Base-by-base conservation (phyloP, 1,140 invertebrate genomes). In the Leptopilina clavipes region DNA sequence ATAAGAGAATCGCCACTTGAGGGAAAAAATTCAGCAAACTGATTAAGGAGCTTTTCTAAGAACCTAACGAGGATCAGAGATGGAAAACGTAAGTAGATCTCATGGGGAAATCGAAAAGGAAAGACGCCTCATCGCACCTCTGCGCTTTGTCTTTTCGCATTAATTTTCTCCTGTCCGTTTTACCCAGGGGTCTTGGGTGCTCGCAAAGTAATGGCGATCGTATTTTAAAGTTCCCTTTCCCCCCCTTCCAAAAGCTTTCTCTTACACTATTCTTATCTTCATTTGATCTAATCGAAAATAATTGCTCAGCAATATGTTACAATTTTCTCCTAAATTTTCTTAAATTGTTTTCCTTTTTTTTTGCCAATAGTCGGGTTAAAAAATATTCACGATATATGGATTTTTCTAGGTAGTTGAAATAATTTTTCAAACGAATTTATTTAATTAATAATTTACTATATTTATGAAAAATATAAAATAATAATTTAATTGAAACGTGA, bases 1-100 rank as follows among this genome's bases (percentile, higher is more conserved):
- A 86, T 86, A 87, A 86, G 83, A 73, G 80, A 86, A 86, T 86
- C 81, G 81, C 81, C 79, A 82, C 80, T 86, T 85, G 71, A 10
- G 76, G 85, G 84, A 85, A 83, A n/a, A 84, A 86, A 84, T 83
- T 80, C 71, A 79, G 65, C 74, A 52, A 56, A 72, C 81, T 86
- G 85, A 86, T 86, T 85, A 86, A 86, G 80, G 80, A 82, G 80
- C 77, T 83, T 71, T 40, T 31, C 37, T 76, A 74, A 78, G 73
- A 70, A 78, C 80, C 79, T 77, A 73, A 76, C 59, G 48, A 54
- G 59, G 25, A 65, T 31, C 25, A 37, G 19, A 22, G 25, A 31
- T 65, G 59, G 59, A n/a, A 65, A 31, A 37, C 22, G 22, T 65
- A 31, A 31, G 59, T 3, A 12, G 59, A 65, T 65, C 59, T 31